These are phyloP conservation scores for Hypsopygia costalis DNA, from an alignment of 2,888 invertebrate species.

Conservation along the genomic window DNA sequence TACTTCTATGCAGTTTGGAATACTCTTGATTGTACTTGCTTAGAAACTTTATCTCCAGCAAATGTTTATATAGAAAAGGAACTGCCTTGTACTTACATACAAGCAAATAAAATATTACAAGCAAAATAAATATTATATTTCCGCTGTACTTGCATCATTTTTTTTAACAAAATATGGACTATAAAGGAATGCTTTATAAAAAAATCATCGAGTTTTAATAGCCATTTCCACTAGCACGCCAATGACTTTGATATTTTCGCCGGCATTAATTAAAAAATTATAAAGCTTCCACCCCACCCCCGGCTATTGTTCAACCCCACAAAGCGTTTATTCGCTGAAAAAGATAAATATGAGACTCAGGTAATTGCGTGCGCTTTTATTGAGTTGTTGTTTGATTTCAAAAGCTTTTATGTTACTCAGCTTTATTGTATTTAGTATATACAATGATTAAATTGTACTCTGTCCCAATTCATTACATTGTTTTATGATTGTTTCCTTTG, in stretches of 20 bases:
- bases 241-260: slow-evolving; percentile 80
- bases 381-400: slow-evolving; percentile 74
- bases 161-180: too few species aligned
- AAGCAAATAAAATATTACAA: too few species aligned
- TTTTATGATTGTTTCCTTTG: too few species aligned
- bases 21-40: too few species aligned
- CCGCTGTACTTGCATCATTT: too few species aligned
- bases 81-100: too few species aligned
- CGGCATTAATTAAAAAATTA: slow-evolving; percentile 80
- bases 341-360: slow-evolving; percentile 76
- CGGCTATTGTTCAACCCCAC: slow-evolving; percentile 59
- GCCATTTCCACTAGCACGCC: slow-evolving; percentile 56
- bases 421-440: slow-evolving; percentile 29
- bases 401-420: slow-evolving; percentile 56
- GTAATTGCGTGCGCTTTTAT: slow-evolving; percentile 72
- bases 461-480: too few species aligned
- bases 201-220: slow-evolving; percentile 61
- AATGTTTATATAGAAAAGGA: too few species aligned
- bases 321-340: slow-evolving; percentile 68
- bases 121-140: too few species aligned
- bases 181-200: slow-evolving; percentile 54
- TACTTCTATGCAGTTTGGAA: too few species aligned
- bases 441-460: too few species aligned
- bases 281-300: slow-evolving; percentile 65
- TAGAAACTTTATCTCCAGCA: too few species aligned